Conservation (phyloP, 2,888 invertebrate species). For the Clivina fossor region DNA sequence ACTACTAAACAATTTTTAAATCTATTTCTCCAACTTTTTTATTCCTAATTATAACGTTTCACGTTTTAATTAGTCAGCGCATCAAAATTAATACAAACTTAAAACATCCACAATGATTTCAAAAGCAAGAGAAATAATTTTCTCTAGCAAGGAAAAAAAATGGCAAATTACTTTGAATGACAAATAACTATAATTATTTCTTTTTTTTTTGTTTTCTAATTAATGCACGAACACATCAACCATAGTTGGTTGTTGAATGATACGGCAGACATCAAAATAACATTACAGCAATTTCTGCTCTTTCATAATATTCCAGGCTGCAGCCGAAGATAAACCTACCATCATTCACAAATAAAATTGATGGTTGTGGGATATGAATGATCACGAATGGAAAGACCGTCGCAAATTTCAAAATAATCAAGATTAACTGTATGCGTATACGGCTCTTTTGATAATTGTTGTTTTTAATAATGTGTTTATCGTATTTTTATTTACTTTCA, state of each 20-base stretch:
- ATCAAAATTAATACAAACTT: too few species aligned
- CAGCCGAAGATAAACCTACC: conserved; percentile 26
- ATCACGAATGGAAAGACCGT: too few species aligned
- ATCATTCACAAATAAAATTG: conserved; percentile 27
- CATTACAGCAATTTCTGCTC: conserved; percentile 26
- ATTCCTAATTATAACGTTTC: too few species aligned
- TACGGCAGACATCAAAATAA: conserved; percentile 28
- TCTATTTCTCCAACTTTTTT: too few species aligned
- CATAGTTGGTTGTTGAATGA: conserved; percentile 23
- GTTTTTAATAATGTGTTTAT: too few species aligned
- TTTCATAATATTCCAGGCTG: conserved; percentile 14
- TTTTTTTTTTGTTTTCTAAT: too few species aligned
- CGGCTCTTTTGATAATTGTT: too few species aligned
- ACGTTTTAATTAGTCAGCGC: too few species aligned
- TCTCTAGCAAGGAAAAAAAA: background rate
- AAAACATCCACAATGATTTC: too few species aligned
- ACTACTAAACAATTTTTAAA: too few species aligned
- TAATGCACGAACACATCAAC: conserved; percentile 10
- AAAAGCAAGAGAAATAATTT: too few species aligned
- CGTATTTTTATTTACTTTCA: too few species aligned
- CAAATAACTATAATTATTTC: conserved; percentile 28
- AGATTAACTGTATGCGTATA: background rate
- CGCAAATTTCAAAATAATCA: background rate
- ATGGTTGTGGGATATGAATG: conserved; percentile 8
- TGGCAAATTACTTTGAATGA: conserved; percentile 12